Percentiles rank a stretch among this genome's conserved stretches.
These are phyloP conservation scores for Asobara japonica DNA, from an alignment of 1,140 invertebrate species.

Conservation along the genomic window DNA sequence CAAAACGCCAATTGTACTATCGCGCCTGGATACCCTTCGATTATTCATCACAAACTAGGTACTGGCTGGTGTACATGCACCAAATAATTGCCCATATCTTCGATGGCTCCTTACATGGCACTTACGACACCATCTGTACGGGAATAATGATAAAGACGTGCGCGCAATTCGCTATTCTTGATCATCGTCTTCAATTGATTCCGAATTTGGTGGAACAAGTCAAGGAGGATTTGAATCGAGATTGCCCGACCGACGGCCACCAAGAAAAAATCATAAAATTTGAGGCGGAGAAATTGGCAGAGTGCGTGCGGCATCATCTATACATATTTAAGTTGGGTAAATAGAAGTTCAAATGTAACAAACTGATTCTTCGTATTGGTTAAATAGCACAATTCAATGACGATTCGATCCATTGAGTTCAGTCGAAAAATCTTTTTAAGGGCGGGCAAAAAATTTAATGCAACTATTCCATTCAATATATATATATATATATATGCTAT, in stretches of 20 bases:
- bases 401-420: too few relatives aligned
- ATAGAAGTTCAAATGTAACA: background rate
- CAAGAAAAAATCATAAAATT: background rate
- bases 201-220: too few relatives aligned
- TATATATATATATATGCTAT: too few relatives aligned
- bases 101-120: background rate
- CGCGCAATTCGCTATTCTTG: constrained; percentile 3
- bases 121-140: constrained; percentile 6
- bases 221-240: background rate
- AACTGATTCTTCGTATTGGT: too few relatives aligned
- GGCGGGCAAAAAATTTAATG: too few relatives aligned
- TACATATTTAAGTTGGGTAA: background rate
- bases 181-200: background rate
- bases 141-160: constrained; percentile 12
- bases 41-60: background rate
- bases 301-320: background rate
- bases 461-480: too few relatives aligned
- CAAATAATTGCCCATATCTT: background rate
- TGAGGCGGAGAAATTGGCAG: background rate
- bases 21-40: background rate
- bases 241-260: background rate
- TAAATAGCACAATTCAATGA: too few relatives aligned
- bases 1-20: background rate
- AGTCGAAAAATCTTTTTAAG: too few relatives aligned
- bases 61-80: background rate